Evolutionary conservation across 2,888 invertebrate genomes (phyloP).

Genomic region (Lasioglossum vierecki): DNA sequence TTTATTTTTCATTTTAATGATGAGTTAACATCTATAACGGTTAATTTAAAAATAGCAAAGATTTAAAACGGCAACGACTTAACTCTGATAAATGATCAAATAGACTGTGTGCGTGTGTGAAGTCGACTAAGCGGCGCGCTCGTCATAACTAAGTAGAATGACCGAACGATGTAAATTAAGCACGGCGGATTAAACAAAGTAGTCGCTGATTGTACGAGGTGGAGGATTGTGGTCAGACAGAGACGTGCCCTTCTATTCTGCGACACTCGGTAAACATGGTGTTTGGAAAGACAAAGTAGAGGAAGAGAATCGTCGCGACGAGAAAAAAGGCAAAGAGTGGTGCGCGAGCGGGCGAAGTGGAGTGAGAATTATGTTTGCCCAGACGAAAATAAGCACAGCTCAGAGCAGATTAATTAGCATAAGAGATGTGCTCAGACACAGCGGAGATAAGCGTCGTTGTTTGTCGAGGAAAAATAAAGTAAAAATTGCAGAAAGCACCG

Average conservation of each 20-base stretch:
- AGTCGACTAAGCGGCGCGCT: neutral
- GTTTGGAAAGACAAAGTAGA: neutral
- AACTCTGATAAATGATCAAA: too few species aligned
- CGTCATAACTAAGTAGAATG: neutral
- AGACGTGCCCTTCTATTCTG: neutral
- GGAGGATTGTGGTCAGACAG: neutral
- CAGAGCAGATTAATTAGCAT: conserved; percentile 2
- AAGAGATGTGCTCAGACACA: neutral
- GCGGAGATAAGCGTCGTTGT: neutral
- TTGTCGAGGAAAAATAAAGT: neutral
- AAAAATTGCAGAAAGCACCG: neutral
- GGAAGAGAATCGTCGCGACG: neutral
- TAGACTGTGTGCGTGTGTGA: neutral
- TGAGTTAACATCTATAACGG: too few species aligned
- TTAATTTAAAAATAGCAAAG: neutral
- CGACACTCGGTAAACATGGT: neutral
- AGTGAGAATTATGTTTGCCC: neutral
- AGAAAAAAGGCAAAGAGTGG: neutral
- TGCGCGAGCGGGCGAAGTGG: neutral
- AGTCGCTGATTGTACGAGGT: neutral
- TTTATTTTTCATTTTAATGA: too few species aligned
- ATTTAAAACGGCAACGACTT: neutral
- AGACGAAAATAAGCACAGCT: neutral
- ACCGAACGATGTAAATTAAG: neutral
- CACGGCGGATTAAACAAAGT: neutral